A percentile compares a stretch with the other conserved stretches of the same genome.
Evolutionary conservation across 2,888 invertebrate species (phyloP).

Genomic region (Oscheius sp.): DNA sequence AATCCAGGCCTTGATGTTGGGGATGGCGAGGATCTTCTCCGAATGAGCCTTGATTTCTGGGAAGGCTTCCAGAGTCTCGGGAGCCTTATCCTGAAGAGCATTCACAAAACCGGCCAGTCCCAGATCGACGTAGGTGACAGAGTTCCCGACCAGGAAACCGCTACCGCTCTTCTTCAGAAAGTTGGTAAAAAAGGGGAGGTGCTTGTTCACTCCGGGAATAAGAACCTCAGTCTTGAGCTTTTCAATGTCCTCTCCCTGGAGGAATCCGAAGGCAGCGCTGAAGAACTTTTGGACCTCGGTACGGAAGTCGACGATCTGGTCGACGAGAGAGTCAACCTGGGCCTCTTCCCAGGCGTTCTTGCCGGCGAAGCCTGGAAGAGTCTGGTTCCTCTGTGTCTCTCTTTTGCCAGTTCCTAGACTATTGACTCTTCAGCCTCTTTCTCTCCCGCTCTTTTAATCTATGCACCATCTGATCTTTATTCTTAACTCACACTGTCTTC

Average conservation of each 20-base stretch:
- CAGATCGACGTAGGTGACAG: conserved; percentile 62
- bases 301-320: conserved; percentile 53
- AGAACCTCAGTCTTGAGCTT: conserved; percentile 49
- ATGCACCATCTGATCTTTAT: too few species aligned
- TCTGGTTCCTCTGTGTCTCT: not conserved
- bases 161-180: conserved; percentile 47
- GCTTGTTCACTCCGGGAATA: conserved; percentile 59
- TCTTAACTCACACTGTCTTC: too few species aligned
- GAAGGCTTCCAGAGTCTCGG: conserved; percentile 8
- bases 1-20: conserved; percentile 60
- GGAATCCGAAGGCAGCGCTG: conserved; percentile 45
- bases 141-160: conserved; percentile 59
- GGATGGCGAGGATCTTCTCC: conserved; percentile 37
- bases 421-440: not conserved
- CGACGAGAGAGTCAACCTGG: conserved; percentile 55
- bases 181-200: conserved; percentile 56
- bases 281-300: conserved; percentile 47
- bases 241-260: conserved; percentile 15
- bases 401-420: not conserved
- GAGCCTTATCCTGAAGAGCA: conserved; percentile 21
- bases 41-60: conserved; percentile 21
- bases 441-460: not conserved
- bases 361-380: conserved; percentile 38
- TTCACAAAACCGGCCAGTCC: conserved; percentile 56
- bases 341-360: conserved; percentile 50